phyloP scores from a whole-genome alignment of 1,140 invertebrate species.

The Bradynema listronoti region DNA sequence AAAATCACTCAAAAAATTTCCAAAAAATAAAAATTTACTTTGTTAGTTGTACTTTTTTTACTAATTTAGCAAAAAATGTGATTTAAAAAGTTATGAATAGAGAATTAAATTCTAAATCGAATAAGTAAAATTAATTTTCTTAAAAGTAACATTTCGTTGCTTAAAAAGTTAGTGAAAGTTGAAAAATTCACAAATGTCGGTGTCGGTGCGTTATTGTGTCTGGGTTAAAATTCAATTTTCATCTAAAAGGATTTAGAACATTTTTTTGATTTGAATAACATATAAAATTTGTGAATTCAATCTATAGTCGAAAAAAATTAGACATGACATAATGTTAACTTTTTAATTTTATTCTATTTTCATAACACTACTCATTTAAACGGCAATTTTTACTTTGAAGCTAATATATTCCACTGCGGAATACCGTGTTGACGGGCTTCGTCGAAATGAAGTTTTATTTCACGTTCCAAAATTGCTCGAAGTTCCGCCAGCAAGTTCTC shows the following conservation, averaged over 20 bases:
- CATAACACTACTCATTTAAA: not conserved
- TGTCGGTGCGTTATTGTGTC: too few species aligned
- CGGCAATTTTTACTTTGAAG: constrained; percentile 33
- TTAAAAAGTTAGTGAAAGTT: too few species aligned
- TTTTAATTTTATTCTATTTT: not conserved
- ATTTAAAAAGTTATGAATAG: too few species aligned
- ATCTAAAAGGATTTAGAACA: not conserved
- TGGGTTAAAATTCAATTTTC: too few species aligned
- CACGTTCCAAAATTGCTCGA: constrained; percentile 35
- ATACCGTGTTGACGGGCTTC: constrained; percentile 37
- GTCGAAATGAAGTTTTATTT: constrained; percentile 40
- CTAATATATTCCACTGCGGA: constrained; percentile 46
- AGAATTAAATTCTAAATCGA: too few species aligned
- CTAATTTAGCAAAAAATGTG: too few species aligned
- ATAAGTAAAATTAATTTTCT: too few species aligned
- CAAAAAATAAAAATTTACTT: too few species aligned
- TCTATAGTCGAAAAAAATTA: not conserved
- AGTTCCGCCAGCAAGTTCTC: constrained; percentile 40
- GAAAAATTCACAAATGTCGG: too few species aligned
- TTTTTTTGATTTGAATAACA: not conserved
- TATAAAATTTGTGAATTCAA: constrained; percentile 7
- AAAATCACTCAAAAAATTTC: too few species aligned
- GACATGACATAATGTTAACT: not conserved
- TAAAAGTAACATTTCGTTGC: too few species aligned
- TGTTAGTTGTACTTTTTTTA: too few species aligned